Evolutionary conservation across 2,888 invertebrate genomes (phyloP).

Genomic region (Nipponacmea schrenckii): DNA sequence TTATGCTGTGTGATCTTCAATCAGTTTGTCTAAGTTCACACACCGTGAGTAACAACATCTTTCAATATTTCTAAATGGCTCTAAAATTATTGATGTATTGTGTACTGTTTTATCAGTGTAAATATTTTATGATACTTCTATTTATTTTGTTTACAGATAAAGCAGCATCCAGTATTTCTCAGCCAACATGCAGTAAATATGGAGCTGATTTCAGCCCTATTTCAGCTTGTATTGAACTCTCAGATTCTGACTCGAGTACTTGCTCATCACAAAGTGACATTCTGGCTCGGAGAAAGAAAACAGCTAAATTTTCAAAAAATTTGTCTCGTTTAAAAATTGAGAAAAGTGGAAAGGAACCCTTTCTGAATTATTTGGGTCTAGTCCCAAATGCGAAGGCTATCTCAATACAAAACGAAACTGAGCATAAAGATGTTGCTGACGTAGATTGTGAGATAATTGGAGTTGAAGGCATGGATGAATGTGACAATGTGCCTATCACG

Average conservation of each 20-base stretch:
- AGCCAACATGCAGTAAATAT: constrained; percentile 8
- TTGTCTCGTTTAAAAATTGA: not conserved
- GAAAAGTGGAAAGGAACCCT: constrained; percentile 12
- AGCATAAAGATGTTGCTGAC: constrained; percentile 32
- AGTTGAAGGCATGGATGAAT: constrained; percentile 53
- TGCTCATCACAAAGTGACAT: not conserved
- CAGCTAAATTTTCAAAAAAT: not conserved
- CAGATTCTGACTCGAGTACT: not conserved
- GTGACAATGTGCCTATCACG: constrained; percentile 22
- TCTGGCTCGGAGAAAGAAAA: not conserved
- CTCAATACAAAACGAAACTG: constrained; percentile 32
- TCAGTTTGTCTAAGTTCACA: no score
- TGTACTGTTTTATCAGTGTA: no score
- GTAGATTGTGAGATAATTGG: constrained; percentile 45
- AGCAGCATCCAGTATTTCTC: constrained; percentile 11
- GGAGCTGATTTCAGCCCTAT: no score
- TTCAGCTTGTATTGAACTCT: no score
- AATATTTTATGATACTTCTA: no score
- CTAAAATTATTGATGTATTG: no score
- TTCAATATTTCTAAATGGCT: no score
- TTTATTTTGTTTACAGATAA: not conserved
- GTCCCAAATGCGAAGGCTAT: constrained; percentile 30
- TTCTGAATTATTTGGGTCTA: constrained; percentile 31
- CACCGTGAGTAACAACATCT: no score
- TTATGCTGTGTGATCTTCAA: no score